Percentiles rank a stretch among this genome's conserved stretches.
phyloP scores from a whole-genome alignment of 2,888 invertebrate genomes.

The Nephrotoma flavescens region DNA sequence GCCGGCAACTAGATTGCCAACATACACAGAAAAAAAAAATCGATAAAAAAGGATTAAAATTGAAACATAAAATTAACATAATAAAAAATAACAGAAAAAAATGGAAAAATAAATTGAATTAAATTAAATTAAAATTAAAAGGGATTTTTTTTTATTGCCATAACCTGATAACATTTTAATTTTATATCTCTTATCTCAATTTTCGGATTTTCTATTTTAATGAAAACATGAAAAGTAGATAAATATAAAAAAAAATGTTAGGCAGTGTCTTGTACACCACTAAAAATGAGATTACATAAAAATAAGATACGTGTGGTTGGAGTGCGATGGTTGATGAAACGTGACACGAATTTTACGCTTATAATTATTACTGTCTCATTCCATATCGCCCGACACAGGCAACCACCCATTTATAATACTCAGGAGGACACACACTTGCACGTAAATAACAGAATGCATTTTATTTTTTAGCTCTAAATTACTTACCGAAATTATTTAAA shows the following conservation, averaged over 20 bases:
- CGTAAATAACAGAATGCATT: neutral
- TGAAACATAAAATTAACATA: neutral
- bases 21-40: neutral
- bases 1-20: conserved; percentile 33
- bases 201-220: neutral
- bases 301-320: neutral
- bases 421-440: neutral
- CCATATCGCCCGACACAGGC: neutral
- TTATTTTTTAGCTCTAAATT: neutral
- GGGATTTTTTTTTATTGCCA: neutral
- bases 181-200: neutral
- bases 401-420: neutral
- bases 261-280: neutral
- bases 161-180: neutral
- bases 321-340: neutral
- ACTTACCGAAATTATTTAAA: neutral
- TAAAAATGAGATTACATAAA: neutral
- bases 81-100: neutral
- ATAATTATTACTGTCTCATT: neutral
- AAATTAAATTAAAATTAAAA: neutral
- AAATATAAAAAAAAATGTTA: neutral
- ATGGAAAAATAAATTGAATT: neutral
- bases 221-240: neutral
- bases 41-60: neutral
- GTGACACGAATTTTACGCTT: neutral